Percentiles rank a stretch among this genome's conserved stretches.
Evolutionary conservation across 2,888 invertebrate genomes (phyloP).

Genomic region (Metacarcinus magister): DNA sequence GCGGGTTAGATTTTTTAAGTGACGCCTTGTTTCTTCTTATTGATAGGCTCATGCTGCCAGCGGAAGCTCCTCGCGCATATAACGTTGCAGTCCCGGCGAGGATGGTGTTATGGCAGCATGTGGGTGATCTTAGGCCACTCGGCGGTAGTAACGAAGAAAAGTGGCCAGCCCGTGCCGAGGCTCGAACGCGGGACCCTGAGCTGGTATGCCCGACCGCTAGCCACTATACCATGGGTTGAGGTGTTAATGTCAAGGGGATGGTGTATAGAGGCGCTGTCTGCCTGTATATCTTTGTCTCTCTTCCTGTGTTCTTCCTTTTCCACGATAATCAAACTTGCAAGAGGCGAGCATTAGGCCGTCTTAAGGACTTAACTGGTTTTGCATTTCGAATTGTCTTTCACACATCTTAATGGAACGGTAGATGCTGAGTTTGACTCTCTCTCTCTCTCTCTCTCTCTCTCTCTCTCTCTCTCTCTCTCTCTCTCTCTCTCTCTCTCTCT

Average conservation of each 20-base stretch:
- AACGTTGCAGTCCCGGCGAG: too few species aligned
- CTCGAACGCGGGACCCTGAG: too few species aligned
- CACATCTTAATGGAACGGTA: background rate
- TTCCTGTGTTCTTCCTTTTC: background rate
- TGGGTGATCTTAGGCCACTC: too few species aligned
- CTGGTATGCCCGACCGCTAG: too few species aligned
- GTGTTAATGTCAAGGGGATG: background rate
- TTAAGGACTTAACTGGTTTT: background rate
- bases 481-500: slow-evolving; percentile 47
- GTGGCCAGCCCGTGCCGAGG: too few species aligned
- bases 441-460: slow-evolving; percentile 43
- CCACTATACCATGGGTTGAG: too few species aligned
- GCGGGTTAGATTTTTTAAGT: too few species aligned
- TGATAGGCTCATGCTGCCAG: too few species aligned
- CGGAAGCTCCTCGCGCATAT: too few species aligned
- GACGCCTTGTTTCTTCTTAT: too few species aligned
- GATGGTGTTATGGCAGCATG: too few species aligned
- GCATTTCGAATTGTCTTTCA: background rate
- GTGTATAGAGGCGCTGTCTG: background rate
- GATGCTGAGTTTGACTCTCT: background rate
- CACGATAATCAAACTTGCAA: background rate
- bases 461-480: slow-evolving; percentile 61
- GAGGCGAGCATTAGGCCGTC: background rate
- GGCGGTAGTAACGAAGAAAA: too few species aligned
- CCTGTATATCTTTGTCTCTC: background rate